A percentile compares a stretch with the other conserved stretches of the same genome.
Conservation (phyloP, 2,797 vertebrate species). For the Eremophila alpestris region DNA sequence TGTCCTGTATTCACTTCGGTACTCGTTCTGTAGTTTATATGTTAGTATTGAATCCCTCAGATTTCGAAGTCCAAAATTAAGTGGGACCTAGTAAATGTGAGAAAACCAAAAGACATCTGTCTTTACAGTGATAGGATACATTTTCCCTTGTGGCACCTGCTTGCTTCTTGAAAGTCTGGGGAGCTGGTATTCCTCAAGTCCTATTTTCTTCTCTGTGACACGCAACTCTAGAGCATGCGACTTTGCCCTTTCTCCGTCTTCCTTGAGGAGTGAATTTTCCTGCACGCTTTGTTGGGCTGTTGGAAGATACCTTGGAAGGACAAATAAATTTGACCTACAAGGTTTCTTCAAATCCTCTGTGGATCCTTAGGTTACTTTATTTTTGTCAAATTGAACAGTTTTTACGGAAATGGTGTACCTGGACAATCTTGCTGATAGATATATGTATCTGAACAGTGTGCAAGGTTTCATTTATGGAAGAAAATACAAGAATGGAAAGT, state of each 20-base stretch:
- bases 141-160: neutral
- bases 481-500: neutral
- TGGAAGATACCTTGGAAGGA: neutral
- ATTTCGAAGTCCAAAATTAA: neutral
- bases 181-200: neutral
- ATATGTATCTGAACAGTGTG: neutral
- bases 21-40: neutral
- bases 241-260: neutral
- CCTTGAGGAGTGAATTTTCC: neutral
- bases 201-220: neutral
- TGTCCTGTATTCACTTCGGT: neutral
- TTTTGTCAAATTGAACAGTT: neutral
- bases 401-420: neutral
- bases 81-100: neutral
- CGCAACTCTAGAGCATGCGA: neutral
- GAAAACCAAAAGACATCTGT: neutral
- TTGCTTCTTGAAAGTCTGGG: neutral
- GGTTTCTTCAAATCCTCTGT: neutral
- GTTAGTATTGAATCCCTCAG: neutral
- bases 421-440: neutral
- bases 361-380: neutral
- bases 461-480: neutral
- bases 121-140: neutral
- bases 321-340: neutral
- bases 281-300: neutral